Conservation (phyloP, 2,797 vertebrate species). For the Dendrocincla fuliginosa region DNA sequence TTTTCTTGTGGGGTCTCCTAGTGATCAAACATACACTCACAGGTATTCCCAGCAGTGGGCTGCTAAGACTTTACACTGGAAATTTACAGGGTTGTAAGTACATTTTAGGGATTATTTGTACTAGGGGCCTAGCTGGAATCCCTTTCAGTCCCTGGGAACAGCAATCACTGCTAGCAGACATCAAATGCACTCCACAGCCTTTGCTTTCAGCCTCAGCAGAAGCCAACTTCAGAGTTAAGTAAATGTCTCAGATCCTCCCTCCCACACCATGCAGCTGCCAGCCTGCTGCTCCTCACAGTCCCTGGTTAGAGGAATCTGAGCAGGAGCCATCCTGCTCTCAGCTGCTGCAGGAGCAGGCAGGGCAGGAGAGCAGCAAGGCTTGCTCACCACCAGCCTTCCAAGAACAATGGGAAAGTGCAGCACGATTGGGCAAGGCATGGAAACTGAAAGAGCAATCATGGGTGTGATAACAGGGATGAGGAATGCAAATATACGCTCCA, state of each 20-base stretch:
- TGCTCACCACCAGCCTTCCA: neutral
- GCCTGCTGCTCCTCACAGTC: accelerated
- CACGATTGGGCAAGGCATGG: accelerated
- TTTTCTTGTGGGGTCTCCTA: neutral
- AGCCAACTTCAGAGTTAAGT: neutral
- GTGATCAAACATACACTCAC: neutral
- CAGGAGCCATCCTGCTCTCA: accelerated
- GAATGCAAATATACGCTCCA: neutral
- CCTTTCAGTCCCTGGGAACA: neutral
- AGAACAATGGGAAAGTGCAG: neutral
- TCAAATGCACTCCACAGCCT: accelerated
- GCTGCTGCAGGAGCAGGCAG: neutral
- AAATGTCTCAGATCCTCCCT: neutral
- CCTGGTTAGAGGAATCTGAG: accelerated
- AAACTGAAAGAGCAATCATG: neutral
- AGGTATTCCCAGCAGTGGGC: neutral
- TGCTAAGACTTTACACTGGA: neutral
- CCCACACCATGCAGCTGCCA: neutral
- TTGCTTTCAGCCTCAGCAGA: neutral
- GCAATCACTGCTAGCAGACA: neutral
- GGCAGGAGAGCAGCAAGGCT: neutral
- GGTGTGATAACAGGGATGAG: neutral
- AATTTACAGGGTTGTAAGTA: neutral
- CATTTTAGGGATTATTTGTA: neutral
- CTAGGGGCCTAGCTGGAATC: neutral